Conservation (phyloP, 2,797 vertebrate genomes). For the Toxotes lorentzi region DNA sequence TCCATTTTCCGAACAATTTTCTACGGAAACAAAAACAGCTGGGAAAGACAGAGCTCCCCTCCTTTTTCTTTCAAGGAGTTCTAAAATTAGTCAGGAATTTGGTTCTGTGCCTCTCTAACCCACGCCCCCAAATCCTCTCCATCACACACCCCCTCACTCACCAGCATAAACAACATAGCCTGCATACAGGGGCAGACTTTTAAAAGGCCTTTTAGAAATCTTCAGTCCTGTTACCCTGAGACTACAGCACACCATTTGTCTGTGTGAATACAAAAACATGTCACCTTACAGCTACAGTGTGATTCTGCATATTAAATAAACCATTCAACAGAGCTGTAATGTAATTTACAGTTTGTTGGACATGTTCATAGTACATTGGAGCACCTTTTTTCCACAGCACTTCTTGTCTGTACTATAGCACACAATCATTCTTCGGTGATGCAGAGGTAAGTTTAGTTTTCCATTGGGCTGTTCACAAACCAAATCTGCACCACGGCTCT, state of each 20-base stretch:
- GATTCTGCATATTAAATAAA: constrained; percentile 11
- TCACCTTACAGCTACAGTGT: background rate
- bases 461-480: constrained; percentile 33
- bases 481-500: constrained; percentile 5
- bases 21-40: constrained; percentile 62
- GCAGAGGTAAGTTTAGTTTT: constrained; percentile 43
- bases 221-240: constrained; percentile 11
- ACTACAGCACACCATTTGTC: constrained; percentile 32
- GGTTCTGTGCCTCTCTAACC: constrained; percentile 73
- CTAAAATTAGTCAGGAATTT: constrained; percentile 87
- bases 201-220: constrained; percentile 49
- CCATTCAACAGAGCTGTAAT: background rate
- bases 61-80: constrained; percentile 83
- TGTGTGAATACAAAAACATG: constrained; percentile 35
- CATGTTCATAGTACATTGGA: background rate
- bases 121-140: constrained; percentile 72
- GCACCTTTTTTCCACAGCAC: background rate
- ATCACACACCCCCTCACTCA: constrained; percentile 62
- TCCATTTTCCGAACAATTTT: constrained; percentile 47
- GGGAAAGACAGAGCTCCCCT: constrained; percentile 70
- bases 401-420: background rate
- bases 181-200: constrained; percentile 55
- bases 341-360: constrained; percentile 7
- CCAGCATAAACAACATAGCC: constrained; percentile 77
- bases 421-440: constrained; percentile 10